These are phyloP conservation scores for Lasioglossum lativentre DNA, from an alignment of 2,888 invertebrate species.

Conservation along the genomic window DNA sequence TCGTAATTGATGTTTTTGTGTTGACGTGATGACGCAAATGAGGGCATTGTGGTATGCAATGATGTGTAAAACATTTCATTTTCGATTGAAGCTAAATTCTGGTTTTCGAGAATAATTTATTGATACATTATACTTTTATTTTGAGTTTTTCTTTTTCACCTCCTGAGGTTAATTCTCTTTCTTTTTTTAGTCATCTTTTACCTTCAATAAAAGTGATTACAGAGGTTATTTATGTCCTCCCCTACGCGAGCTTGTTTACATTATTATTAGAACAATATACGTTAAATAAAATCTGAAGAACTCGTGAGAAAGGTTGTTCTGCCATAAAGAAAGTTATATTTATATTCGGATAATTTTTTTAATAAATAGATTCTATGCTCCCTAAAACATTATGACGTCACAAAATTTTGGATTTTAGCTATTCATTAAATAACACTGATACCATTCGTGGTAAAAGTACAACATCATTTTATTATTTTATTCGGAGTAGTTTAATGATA, in stretches of 20 bases:
- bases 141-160: background rate
- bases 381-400: background rate
- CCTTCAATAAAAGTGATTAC: background rate
- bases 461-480: too few species aligned
- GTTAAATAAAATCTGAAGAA: background rate
- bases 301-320: background rate
- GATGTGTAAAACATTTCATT: too few species aligned
- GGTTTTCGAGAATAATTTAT: too few species aligned
- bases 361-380: background rate
- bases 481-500: too few species aligned
- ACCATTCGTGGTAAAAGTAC: too few species aligned
- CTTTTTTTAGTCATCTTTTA: background rate
- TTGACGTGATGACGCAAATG: background rate
- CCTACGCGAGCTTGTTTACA: background rate
- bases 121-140: too few species aligned
- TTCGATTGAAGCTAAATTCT: too few species aligned
- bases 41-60: background rate
- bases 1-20: background rate
- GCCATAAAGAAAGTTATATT: background rate
- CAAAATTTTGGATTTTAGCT: too few species aligned
- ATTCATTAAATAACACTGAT: too few species aligned
- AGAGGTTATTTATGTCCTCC: background rate
- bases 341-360: background rate
- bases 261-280: background rate
- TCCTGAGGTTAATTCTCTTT: background rate